Base-by-base conservation (phyloP, 2,113 vertebrate genomes). In the Tyrannus savana region DNA sequence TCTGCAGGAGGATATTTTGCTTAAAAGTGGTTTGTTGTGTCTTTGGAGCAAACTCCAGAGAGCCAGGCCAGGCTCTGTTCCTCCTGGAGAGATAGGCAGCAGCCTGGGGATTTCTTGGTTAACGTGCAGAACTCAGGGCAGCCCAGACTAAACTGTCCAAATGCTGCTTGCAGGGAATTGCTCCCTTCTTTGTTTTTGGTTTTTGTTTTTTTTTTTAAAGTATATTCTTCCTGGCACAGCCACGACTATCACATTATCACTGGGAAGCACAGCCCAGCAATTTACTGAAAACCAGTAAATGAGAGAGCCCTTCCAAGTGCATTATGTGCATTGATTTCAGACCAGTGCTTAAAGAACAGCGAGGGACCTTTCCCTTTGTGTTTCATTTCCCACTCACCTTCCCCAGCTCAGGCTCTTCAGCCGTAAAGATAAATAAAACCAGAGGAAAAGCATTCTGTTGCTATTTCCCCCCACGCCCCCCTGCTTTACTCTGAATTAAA, bases 251-350 rank as follows among this genome's bases (percentile, higher is more conserved):
- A 39, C 41, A 19, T 90, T 66, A 85, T 8, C 67, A 1, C 58
- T 33, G 79, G 62, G 64, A 83, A 77, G 55, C 55, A 7, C 25
- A 28, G 90, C 76, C 82, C 86, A 49, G 86, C 82, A 19, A 55
- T 75, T 95, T 88, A 84, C 76, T 49, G 91, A 50, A 86, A 93
- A 23, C 46, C 69, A 52, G 88, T 3, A 35, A 63, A 77, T 13
- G 52, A 71, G 86, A 35, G 68, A 27, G 47, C 23, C 64, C 83
- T 89, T 91, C 84, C 55, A 39, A 93, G 80, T 22, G 79, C 94
- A 78, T 86, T 71, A 52, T 53, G 67, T 22, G 53, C 87, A 95
- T 49, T 3, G 66, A 92, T 84, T 31, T 42, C 88, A 31, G 21
- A 37, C 28, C 67, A 5, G 68, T 12, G 28, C 64, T 52, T 41